Percentiles rank a stretch among this genome's conserved stretches.
These are phyloP conservation scores for Cettia cetti DNA, from an alignment of 2,113 vertebrate species.

Conservation along the genomic window DNA sequence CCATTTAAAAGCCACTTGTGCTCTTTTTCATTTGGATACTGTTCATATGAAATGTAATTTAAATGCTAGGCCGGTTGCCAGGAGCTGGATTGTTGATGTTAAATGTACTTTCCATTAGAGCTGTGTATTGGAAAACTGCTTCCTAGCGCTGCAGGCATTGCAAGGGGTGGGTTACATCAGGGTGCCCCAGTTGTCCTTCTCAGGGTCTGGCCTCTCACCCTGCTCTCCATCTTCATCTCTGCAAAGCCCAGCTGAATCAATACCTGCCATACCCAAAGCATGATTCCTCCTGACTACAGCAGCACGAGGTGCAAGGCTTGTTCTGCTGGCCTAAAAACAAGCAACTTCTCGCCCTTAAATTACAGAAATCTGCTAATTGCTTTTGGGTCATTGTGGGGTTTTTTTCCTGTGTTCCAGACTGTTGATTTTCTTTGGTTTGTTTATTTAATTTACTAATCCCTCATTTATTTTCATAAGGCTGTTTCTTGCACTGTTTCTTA, in stretches of 20 bases:
- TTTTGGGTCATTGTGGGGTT: background rate
- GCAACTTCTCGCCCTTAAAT: background rate
- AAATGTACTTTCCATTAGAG: constrained; percentile 59
- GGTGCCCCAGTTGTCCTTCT: background rate
- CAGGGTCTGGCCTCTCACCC: background rate
- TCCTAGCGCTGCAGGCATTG: constrained; percentile 9
- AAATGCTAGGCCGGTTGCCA: constrained; percentile 40
- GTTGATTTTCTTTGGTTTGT: background rate
- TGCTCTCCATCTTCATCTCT: background rate
- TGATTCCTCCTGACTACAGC: background rate
- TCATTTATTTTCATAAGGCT: background rate
- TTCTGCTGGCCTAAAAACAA: background rate
- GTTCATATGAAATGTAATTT: constrained; percentile 34
- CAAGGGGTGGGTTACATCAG: background rate
- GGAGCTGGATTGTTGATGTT: constrained; percentile 23
- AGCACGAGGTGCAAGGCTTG: background rate
- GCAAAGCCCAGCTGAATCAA: background rate
- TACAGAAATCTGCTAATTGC: background rate
- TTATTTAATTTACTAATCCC: background rate
- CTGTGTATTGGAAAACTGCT: constrained; percentile 48
- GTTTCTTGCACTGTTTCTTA: background rate
- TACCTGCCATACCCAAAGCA: background rate
- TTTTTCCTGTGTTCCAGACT: background rate
- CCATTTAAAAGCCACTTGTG: constrained; percentile 13
- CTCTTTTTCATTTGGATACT: background rate